Evolutionary conservation across 2,888 invertebrate genomes (phyloP).

Genomic region (Drosophila mimica): DNA sequence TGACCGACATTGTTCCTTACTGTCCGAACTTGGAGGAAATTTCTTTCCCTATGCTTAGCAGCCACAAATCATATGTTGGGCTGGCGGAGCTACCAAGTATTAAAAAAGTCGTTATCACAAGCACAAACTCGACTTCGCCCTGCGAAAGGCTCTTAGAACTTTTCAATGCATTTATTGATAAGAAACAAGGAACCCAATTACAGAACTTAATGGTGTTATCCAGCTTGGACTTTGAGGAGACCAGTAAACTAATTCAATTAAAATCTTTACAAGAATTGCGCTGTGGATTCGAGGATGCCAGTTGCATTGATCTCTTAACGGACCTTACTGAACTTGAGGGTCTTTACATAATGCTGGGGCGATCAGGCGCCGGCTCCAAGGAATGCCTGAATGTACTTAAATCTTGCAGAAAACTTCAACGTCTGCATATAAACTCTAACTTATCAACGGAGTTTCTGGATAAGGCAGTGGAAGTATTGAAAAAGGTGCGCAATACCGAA

Average conservation of each 20-base stretch:
- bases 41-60: conserved; percentile 19
- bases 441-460: conserved; percentile 23
- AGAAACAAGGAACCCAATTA: conserved; percentile 2
- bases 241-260: conserved; percentile 24
- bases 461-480: conserved; percentile 17
- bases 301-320: conserved; percentile 37
- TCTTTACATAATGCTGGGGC: conserved; percentile 34
- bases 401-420: conserved; percentile 28
- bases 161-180: conserved; percentile 16
- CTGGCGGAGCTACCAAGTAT: conserved; percentile 32
- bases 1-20: conserved; percentile 30
- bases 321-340: conserved; percentile 38
- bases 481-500: conserved; percentile 13
- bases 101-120: conserved; percentile 21
- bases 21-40: conserved; percentile 38
- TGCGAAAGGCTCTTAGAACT: conserved; percentile 19
- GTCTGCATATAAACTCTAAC: conserved; percentile 31
- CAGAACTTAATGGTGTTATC: conserved; percentile 17
- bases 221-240: conserved; percentile 17
- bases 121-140: conserved; percentile 23
- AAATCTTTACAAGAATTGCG: conserved; percentile 18
- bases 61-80: conserved; percentile 23
- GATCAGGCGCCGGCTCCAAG: conserved; percentile 18
- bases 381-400: conserved; percentile 34
- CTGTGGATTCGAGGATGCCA: conserved; percentile 27